These are phyloP conservation scores for Clupea harengus DNA, from an alignment of 2,113 vertebrate species.

Conservation along the genomic window DNA sequence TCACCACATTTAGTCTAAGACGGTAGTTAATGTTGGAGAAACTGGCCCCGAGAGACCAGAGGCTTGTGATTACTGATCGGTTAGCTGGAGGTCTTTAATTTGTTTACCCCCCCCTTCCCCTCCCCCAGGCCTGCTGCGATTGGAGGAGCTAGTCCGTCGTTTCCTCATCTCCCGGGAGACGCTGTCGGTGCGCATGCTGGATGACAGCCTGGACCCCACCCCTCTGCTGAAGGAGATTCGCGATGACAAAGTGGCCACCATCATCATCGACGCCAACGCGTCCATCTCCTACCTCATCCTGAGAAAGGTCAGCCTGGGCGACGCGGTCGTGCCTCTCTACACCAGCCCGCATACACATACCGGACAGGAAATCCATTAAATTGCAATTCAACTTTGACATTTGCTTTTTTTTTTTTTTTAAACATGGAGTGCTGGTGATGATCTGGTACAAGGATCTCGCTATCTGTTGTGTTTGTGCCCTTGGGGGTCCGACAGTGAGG, in stretches of 20 bases:
- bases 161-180: constrained; percentile 90
- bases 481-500: not conserved
- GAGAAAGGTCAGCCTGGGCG: constrained; percentile 73
- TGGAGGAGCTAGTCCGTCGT: constrained; percentile 84
- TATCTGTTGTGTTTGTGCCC: not conserved
- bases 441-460: not conserved
- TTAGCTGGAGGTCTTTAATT: constrained; percentile 1
- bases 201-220: constrained; percentile 81
- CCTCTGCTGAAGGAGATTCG: constrained; percentile 87
- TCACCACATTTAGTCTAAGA: not conserved
- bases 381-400: constrained; percentile 18
- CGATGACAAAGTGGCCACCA: constrained; percentile 87
- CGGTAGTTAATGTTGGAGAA: not conserved
- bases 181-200: constrained; percentile 83
- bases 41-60: not conserved
- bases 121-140: constrained; percentile 78
- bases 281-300: constrained; percentile 85
- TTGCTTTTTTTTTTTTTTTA: not conserved
- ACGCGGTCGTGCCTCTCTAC: not conserved
- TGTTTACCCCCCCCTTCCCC: constrained; percentile 19
- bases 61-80: constrained; percentile 8
- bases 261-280: constrained; percentile 87
- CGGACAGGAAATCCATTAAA: not conserved
- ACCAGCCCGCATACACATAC: not conserved
- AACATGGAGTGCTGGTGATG: not conserved